Evolutionary conservation across 2,888 invertebrate genomes (phyloP).

Genomic region (Tryphoninae sp.): DNA sequence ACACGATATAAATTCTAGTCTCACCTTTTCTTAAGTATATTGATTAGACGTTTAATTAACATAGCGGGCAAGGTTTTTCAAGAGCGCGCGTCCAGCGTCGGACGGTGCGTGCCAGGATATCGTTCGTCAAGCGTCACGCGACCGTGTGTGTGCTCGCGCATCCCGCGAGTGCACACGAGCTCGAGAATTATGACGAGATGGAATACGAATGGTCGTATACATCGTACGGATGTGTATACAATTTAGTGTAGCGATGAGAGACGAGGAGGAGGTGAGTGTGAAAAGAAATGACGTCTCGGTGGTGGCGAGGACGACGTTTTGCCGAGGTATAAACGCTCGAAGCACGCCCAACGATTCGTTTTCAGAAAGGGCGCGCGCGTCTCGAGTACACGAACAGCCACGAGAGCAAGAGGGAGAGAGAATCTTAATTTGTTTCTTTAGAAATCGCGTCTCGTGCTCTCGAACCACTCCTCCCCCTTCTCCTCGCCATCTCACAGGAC

Average conservation of each 20-base stretch:
- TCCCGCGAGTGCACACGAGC: slow-evolving; percentile 13
- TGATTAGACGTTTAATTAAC: slow-evolving; percentile 75
- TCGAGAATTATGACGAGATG: slow-evolving; percentile 53
- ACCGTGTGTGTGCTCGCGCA: slow-evolving; percentile 56
- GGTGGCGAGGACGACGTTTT: slow-evolving; percentile 21
- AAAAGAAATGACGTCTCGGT: slow-evolving; percentile 38
- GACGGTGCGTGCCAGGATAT: slow-evolving; percentile 69
- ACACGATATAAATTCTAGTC: slow-evolving; percentile 3
- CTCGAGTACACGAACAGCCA: slow-evolving; percentile 6
- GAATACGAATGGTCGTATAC: slow-evolving; percentile 53
- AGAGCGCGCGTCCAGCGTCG: background rate
- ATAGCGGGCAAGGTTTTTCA: slow-evolving; percentile 64
- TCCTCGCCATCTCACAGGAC: background rate
- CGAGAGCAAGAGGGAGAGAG: slow-evolving; percentile 17
- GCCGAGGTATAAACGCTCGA: slow-evolving; percentile 42
- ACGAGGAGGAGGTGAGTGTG: slow-evolving; percentile 50
- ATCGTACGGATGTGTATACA: slow-evolving; percentile 41
- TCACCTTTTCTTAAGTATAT: slow-evolving; percentile 66
- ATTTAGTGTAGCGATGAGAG: slow-evolving; percentile 18
- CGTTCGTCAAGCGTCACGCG: slow-evolving; percentile 72
- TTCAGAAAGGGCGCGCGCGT: slow-evolving; percentile 45
- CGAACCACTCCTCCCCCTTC: background rate
- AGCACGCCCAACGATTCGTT: slow-evolving; percentile 58
- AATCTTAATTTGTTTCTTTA: slow-evolving; percentile 57
- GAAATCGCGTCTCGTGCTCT: slow-evolving; percentile 54